Conservation (phyloP, 2,113 vertebrate species). For the Channa maculata region DNA sequence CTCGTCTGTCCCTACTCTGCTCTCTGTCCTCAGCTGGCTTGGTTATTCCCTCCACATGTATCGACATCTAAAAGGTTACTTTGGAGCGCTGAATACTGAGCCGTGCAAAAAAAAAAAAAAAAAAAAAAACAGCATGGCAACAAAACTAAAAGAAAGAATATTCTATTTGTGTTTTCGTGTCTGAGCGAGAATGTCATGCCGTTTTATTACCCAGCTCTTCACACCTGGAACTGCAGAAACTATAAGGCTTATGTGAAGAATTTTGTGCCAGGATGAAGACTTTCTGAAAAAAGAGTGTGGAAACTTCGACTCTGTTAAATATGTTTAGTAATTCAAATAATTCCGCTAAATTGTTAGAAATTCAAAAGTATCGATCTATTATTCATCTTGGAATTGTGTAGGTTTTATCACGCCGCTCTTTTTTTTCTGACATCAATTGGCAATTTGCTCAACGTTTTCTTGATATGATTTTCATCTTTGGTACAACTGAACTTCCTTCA, state of each 20-base stretch:
- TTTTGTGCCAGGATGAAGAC: too few species aligned
- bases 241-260: not conserved
- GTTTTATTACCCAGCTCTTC: not conserved
- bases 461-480: not conserved
- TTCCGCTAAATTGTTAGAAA: too few species aligned
- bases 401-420: not conserved
- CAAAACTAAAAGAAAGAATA: not conserved
- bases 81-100: constrained; percentile 21
- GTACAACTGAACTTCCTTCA: not conserved
- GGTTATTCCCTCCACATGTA: constrained; percentile 32
- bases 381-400: not conserved
- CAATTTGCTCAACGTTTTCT: not conserved
- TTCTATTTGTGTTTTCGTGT: constrained; percentile 4
- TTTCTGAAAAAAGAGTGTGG: too few species aligned
- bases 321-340: too few species aligned
- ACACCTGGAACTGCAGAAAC: constrained; percentile 2
- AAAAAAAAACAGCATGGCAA: not conserved
- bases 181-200: constrained; percentile 4
- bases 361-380: too few species aligned
- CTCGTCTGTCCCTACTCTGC: not conserved
- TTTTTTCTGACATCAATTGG: not conserved
- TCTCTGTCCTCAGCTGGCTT: not conserved
- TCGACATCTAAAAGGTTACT: constrained; percentile 53
- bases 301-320: too few species aligned
- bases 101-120: not conserved